Evolutionary conservation across 2,888 invertebrate species (phyloP), one percentile per base, ranked within the genome.

Genomic region (Junonia oenone): DNA sequence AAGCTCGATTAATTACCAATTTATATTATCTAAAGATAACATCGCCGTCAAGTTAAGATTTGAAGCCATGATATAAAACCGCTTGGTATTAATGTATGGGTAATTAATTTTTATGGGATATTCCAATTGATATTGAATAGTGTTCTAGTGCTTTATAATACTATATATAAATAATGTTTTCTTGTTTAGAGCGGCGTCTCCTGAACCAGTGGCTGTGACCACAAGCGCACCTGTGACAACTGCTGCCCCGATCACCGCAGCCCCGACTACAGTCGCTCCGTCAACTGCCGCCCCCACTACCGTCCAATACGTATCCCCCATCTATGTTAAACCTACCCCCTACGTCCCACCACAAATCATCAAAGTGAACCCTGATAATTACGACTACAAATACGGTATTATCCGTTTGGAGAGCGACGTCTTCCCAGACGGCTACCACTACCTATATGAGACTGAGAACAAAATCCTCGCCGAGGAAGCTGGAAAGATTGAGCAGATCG

Each of bases 391-490:
- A 62, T 81, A 75, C 64, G 84, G 86, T 17, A 81, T 90, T 67
- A 78, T 88, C 63, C 87, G 88, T 19, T 80, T 81, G 63, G 88
- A 89, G 33, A 71, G 65, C 9, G 81, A 86, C 0, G 63, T 81
- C 8, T 22, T 46, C 0, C 73, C 79, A 17, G 87, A 88, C 2
- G 86, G 87, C 14, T 89, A 90, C 72, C 89, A 87, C 67, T 90
- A 84, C 68, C 72, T 87, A 17, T 90, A 87, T 56, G 85, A 89
- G 65, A 90, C 89, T 8, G 82, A 88, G 58, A 90, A 90, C 75
- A 87, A 81, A 59, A 90, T 90, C 63, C 79, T 85, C 17, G 85
- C 85, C 5, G 89, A 88, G 58, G 89, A 90, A 71, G 72, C 77
- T 11, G 89, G 89, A 22, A 76, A 76, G 26, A 31, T 89, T 0